Evolutionary conservation across 2,797 vertebrate species (phyloP).

Genomic region (Labroides dimidiatus): DNA sequence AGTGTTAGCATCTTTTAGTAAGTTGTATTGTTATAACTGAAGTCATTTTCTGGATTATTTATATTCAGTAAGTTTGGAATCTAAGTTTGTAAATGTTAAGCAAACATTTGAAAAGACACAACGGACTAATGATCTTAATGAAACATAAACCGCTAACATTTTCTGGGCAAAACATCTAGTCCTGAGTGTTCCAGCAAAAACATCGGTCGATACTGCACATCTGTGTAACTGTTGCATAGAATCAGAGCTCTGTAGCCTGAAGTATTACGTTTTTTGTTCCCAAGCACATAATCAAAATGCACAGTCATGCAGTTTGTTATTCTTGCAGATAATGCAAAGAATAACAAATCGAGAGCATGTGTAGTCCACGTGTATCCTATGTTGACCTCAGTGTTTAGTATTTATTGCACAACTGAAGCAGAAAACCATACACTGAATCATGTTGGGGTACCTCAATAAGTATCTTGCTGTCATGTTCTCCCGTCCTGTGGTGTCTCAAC

Average conservation of each 20-base stretch:
- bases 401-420: constrained; percentile 27
- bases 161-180: constrained; percentile 18
- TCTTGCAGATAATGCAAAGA: background rate
- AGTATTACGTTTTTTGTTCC: background rate
- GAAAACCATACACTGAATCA: constrained; percentile 33
- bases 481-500: constrained; percentile 59
- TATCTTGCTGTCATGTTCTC: constrained; percentile 61
- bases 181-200: constrained; percentile 9
- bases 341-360: constrained; percentile 1
- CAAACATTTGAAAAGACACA: constrained; percentile 39
- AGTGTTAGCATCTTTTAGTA: background rate
- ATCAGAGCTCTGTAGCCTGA: no score
- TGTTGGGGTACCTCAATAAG: constrained; percentile 49
- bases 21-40: background rate
- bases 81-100: constrained; percentile 14
- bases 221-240: constrained; percentile 14
- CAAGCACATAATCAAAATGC: constrained; percentile 11
- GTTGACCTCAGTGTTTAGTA: constrained; percentile 3
- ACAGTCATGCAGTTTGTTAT: background rate
- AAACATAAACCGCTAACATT: constrained; percentile 10
- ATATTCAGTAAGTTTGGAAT: background rate
- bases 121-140: constrained; percentile 18
- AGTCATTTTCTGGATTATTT: background rate
- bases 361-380: constrained; percentile 11
- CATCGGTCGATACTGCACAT: constrained; percentile 13